Evolutionary conservation across 2,797 vertebrate genomes (phyloP).

Genomic region (Alosa sapidissima): DNA sequence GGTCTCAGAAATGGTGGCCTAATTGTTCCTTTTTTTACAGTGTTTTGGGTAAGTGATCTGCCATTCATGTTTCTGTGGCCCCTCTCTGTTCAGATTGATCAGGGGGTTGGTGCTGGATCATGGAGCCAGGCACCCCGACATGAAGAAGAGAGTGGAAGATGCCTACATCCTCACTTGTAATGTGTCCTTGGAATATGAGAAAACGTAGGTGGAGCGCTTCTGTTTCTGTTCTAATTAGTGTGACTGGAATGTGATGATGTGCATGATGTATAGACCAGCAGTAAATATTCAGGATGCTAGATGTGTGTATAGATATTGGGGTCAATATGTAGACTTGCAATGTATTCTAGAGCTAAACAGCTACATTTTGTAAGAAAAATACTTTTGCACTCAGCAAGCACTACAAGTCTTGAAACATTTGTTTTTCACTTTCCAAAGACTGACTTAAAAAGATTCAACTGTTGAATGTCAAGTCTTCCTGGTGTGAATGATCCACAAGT

Average conservation of each 20-base stretch:
- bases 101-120: conserved; percentile 94
- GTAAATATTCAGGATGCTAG: too few species aligned
- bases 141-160: conserved; percentile 96
- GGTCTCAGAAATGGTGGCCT: not conserved
- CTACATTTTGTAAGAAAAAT: too few species aligned
- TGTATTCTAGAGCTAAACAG: too few species aligned
- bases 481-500: too few species aligned
- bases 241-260: not conserved
- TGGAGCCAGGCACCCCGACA: conserved; percentile 94
- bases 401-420: too few species aligned
- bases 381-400: too few species aligned
- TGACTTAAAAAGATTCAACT: too few species aligned
- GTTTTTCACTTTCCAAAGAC: too few species aligned
- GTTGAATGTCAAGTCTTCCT: too few species aligned
- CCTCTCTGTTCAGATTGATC: conserved; percentile 78
- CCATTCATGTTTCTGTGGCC: not conserved
- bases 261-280: not conserved
- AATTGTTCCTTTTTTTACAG: not conserved
- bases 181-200: conserved; percentile 95
- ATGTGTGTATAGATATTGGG: too few species aligned
- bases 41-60: not conserved
- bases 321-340: too few species aligned
- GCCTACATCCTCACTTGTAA: conserved; percentile 93
- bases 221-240: not conserved
- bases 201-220: conserved; percentile 75